These are phyloP conservation scores for Chaenocephalus aceratus DNA, from an alignment of 2,113 vertebrate species.

Conservation along the genomic window DNA sequence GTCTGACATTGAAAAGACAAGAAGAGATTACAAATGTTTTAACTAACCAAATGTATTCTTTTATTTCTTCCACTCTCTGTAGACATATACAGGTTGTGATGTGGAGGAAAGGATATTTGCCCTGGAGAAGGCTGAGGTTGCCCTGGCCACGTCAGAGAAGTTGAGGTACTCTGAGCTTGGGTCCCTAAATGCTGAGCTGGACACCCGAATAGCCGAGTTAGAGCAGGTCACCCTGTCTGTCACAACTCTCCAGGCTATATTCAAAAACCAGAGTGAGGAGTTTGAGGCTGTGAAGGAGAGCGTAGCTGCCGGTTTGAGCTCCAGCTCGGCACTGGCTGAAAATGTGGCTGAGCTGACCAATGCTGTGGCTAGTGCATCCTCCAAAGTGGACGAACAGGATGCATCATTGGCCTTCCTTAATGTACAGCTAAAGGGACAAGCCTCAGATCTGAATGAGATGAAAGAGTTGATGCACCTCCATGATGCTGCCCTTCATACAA, in stretches of 20 bases:
- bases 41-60: neutral
- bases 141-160: conserved; percentile 11
- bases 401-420: neutral
- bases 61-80: neutral
- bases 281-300: conserved; percentile 18
- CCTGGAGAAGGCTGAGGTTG: conserved; percentile 8
- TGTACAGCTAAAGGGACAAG: neutral
- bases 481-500: conserved; percentile 8
- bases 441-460: conserved; percentile 16
- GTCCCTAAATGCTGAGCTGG: neutral
- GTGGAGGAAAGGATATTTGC: conserved; percentile 29
- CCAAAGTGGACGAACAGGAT: neutral
- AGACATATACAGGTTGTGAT: neutral
- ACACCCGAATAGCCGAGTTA: neutral
- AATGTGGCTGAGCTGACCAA: neutral
- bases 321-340: conserved; percentile 14
- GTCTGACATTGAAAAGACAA: neutral
- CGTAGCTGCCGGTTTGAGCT: neutral
- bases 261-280: conserved; percentile 26
- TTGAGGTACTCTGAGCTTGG: neutral
- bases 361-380: neutral
- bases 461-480: conserved; percentile 15
- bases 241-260: conserved; percentile 7
- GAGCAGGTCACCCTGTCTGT: conserved; percentile 20
- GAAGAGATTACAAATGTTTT: neutral